Evolutionary conservation across 1,140 invertebrate genomes (phyloP).

Genomic region (Temnothorax longispinosus): DNA sequence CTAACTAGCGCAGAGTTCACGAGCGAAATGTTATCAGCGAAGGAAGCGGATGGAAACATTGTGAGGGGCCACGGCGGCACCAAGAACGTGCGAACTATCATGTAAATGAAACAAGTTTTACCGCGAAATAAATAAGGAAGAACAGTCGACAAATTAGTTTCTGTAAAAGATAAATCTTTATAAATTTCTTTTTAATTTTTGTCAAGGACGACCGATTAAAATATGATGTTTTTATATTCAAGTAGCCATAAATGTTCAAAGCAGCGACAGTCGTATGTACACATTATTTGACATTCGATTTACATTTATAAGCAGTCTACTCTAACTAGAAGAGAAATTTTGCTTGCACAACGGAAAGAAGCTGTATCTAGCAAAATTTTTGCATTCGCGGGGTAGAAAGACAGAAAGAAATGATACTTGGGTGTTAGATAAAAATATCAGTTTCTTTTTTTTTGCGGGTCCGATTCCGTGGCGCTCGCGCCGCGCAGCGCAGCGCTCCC

Average conservation of each 20-base stretch:
- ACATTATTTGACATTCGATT: neutral
- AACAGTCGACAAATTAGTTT: neutral
- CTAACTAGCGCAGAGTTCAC: conserved; percentile 55
- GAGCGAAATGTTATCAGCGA: conserved; percentile 56
- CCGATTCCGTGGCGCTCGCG: neutral
- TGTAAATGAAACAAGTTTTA: conserved; percentile 7
- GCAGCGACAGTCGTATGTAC: neutral
- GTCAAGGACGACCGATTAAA: neutral
- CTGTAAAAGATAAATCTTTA: neutral
- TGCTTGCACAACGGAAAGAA: neutral
- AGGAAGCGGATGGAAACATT: conserved; percentile 40
- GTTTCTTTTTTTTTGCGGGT: neutral
- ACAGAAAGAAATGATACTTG: neutral
- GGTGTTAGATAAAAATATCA: conserved; percentile 25
- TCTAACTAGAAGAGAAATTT: neutral
- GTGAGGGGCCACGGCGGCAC: neutral
- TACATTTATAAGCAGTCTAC: neutral
- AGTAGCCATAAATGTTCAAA: neutral
- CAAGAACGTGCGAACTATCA: conserved; percentile 26
- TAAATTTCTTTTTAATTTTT: neutral
- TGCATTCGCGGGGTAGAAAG: neutral
- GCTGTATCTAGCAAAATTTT: neutral
- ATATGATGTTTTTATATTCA: neutral
- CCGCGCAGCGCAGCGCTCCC: neutral
- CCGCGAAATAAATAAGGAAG: neutral